phyloP scores from a whole-genome alignment of 2,888 invertebrate species.

The Blera fallax region DNA sequence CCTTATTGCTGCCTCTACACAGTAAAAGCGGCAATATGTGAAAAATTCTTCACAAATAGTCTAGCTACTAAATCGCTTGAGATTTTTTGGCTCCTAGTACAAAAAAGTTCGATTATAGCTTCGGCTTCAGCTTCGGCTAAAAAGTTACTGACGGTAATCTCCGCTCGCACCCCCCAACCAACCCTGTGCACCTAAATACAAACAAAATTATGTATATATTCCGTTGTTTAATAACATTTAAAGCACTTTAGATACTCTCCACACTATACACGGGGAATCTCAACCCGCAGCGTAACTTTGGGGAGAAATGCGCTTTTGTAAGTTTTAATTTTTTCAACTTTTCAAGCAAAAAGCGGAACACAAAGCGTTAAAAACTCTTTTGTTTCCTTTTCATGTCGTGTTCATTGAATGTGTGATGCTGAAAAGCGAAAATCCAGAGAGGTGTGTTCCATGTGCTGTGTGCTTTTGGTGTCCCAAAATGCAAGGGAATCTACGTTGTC shows the following conservation, averaged over 20 bases:
- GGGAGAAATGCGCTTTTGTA: constrained; percentile 71
- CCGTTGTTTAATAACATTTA: constrained; percentile 46
- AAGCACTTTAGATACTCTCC: constrained; percentile 55
- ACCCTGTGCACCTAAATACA: constrained; percentile 72
- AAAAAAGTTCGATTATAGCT: constrained; percentile 80
- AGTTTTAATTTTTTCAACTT: constrained; percentile 68
- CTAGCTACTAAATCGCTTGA: constrained; percentile 79
- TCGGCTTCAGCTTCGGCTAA: constrained; percentile 78
- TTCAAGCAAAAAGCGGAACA: constrained; percentile 58
- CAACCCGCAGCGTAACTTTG: constrained; percentile 12
- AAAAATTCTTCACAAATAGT: constrained; percentile 64
- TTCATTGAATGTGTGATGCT: constrained; percentile 12
- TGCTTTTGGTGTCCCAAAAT: constrained; percentile 11
- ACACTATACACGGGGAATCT: not conserved
- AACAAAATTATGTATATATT: constrained; percentile 75
- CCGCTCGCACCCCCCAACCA: not conserved
- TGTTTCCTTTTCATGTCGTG: not conserved
- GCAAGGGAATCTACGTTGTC: not conserved
- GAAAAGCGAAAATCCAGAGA: not conserved
- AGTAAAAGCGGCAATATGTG: constrained; percentile 56
- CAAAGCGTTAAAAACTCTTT: constrained; percentile 62
- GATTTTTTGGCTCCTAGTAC: constrained; percentile 80
- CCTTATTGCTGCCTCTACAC: constrained; percentile 25
- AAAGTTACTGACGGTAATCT: constrained; percentile 72
- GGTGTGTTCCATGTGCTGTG: not conserved